These are phyloP conservation scores for Colius striatus DNA, from an alignment of 2,113 vertebrate species.

Conservation along the genomic window DNA sequence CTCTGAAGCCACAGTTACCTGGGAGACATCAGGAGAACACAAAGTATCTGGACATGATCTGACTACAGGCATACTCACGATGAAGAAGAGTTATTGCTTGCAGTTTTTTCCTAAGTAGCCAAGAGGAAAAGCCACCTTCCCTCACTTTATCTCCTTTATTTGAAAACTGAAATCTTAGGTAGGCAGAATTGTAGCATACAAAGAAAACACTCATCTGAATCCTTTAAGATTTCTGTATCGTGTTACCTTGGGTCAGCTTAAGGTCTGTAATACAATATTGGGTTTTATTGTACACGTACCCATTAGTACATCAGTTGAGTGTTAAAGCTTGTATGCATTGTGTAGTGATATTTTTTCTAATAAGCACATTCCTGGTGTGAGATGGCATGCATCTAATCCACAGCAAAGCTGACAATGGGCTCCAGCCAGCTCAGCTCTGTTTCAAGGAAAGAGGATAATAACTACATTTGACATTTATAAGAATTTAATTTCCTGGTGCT, in stretches of 20 bases:
- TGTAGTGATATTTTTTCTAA: slow-evolving; percentile 59
- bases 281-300: slow-evolving; percentile 39
- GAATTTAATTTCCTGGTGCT: slow-evolving; percentile 73
- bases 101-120: not conserved
- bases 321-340: slow-evolving; percentile 65
- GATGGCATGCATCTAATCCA: slow-evolving; percentile 74
- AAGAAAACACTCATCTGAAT: slow-evolving; percentile 9
- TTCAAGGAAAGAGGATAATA: slow-evolving; percentile 77
- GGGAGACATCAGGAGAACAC: slow-evolving; percentile 12
- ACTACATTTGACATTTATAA: slow-evolving; percentile 76
- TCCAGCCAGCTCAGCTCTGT: slow-evolving; percentile 71
- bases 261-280: not conserved
- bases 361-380: slow-evolving; percentile 78
- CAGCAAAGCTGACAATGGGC: slow-evolving; percentile 76
- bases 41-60: not conserved
- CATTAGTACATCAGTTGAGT: slow-evolving; percentile 44
- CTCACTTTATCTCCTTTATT: not conserved
- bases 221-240: not conserved
- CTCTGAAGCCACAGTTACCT: not conserved
- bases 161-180: slow-evolving; percentile 14
- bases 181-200: not conserved
- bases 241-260: slow-evolving; percentile 30
- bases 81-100: not conserved
- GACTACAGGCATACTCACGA: not conserved
- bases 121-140: slow-evolving; percentile 38